A percentile compares a stretch with the other conserved stretches of the same genome.
These are phyloP conservation scores for Eurois occulta DNA, from an alignment of 2,888 invertebrate species.

Conservation along the genomic window DNA sequence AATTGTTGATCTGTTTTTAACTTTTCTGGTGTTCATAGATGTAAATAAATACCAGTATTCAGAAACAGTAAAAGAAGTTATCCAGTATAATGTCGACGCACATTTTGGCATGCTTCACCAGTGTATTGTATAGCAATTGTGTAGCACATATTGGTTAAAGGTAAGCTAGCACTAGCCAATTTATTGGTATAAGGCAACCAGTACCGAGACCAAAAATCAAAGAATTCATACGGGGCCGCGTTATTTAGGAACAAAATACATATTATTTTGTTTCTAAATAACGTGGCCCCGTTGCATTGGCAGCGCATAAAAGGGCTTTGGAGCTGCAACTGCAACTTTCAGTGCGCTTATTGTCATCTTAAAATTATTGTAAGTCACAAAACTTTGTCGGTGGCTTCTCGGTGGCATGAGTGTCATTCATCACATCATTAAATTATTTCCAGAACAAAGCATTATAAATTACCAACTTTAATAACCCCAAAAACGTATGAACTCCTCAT, in stretches of 20 bases:
- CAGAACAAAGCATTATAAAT: conserved; percentile 40
- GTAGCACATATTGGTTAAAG: neutral
- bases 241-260: no score
- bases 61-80: neutral
- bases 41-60: neutral
- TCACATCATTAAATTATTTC: neutral
- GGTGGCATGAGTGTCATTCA: neutral
- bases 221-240: no score
- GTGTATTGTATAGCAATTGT: neutral
- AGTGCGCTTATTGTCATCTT: no score
- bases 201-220: no score
- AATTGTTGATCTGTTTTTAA: neutral
- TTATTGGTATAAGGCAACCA: no score
- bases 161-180: neutral
- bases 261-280: no score
- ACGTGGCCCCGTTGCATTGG: no score
- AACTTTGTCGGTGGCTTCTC: neutral
- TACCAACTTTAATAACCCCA: conserved; percentile 13
- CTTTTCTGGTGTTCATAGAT: neutral
- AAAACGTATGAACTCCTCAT: conserved; percentile 13
- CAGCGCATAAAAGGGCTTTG: no score
- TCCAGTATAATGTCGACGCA: neutral
- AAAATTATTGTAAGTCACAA: neutral
- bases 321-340: no score
- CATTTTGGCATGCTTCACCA: neutral